A percentile compares a stretch with the other conserved stretches of the same genome.
These are phyloP conservation scores for Rhopalosiphum maidis DNA, from an alignment of 1,140 invertebrate species.

Conservation along the genomic window DNA sequence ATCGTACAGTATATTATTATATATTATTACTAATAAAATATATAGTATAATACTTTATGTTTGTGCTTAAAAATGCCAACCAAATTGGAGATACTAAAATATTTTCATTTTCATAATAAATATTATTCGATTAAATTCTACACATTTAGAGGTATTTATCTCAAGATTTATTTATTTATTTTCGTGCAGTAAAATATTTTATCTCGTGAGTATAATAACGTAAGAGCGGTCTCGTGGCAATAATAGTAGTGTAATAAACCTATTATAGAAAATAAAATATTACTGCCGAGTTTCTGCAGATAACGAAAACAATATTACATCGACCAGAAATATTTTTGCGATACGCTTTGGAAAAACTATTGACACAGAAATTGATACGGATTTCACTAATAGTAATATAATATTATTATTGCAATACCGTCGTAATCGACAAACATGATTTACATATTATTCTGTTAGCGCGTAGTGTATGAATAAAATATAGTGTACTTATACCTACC, in stretches of 20 bases:
- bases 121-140: not conserved
- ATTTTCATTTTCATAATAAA: not conserved
- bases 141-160: not conserved
- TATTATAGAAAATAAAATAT: not conserved
- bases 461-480: not conserved
- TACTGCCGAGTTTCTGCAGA: not conserved
- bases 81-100: not conserved
- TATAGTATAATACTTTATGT: not conserved
- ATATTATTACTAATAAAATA: not conserved
- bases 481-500: no score
- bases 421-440: no score
- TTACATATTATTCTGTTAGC: not conserved
- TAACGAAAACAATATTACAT: not conserved
- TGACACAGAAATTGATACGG: not conserved
- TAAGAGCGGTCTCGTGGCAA: not conserved
- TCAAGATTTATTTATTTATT: not conserved
- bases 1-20: not conserved
- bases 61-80: not conserved
- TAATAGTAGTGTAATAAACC: not conserved
- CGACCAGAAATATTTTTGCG: not conserved
- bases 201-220: not conserved
- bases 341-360: not conserved
- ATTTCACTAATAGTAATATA: not conserved
- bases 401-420: not conserved
- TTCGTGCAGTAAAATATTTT: not conserved